A percentile compares a stretch with the other conserved stretches of the same genome.
These are phyloP conservation scores for Perognathus longimembris DNA, from an alignment of 2,113 vertebrate species.

Conservation along the genomic window DNA sequence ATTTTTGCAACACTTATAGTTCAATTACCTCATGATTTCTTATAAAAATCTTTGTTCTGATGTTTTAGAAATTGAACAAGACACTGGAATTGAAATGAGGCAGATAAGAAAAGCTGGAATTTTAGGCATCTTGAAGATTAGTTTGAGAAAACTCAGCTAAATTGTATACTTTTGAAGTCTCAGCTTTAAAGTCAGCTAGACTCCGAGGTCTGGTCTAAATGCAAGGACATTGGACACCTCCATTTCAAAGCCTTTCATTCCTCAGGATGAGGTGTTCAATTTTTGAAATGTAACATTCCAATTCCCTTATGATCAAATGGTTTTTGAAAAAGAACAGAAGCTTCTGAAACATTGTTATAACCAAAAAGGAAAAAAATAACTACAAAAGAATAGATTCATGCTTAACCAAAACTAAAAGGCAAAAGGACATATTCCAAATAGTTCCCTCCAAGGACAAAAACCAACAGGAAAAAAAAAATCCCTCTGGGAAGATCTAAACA, in stretches of 20 bases:
- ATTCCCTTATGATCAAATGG: constrained; percentile 77
- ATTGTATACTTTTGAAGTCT: constrained; percentile 72
- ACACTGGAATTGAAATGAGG: constrained; percentile 47
- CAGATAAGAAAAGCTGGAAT: constrained; percentile 54
- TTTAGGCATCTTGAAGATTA: constrained; percentile 73
- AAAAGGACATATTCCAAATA: constrained; percentile 71
- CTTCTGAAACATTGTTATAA: constrained; percentile 70
- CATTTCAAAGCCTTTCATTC: constrained; percentile 69
- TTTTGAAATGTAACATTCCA: constrained; percentile 77
- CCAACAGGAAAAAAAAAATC: constrained; percentile 33
- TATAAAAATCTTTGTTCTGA: constrained; percentile 10
- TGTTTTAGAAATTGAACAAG: constrained; percentile 58
- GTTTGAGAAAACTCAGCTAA: constrained; percentile 74
- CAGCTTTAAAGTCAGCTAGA: constrained; percentile 65
- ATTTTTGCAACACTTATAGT: neutral
- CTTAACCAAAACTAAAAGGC: constrained; percentile 69
- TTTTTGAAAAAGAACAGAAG: constrained; percentile 72
- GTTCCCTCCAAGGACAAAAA: constrained; percentile 61
- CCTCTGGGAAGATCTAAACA: neutral
- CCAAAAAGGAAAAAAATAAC: constrained; percentile 74
- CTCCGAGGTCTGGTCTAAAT: constrained; percentile 61
- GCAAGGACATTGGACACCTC: constrained; percentile 57
- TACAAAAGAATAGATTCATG: constrained; percentile 75
- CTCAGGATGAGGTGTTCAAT: constrained; percentile 71
- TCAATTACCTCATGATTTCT: constrained; percentile 53